Conservation (phyloP, 2,113 vertebrate genomes). For the Gallinago paraguaiae region DNA sequence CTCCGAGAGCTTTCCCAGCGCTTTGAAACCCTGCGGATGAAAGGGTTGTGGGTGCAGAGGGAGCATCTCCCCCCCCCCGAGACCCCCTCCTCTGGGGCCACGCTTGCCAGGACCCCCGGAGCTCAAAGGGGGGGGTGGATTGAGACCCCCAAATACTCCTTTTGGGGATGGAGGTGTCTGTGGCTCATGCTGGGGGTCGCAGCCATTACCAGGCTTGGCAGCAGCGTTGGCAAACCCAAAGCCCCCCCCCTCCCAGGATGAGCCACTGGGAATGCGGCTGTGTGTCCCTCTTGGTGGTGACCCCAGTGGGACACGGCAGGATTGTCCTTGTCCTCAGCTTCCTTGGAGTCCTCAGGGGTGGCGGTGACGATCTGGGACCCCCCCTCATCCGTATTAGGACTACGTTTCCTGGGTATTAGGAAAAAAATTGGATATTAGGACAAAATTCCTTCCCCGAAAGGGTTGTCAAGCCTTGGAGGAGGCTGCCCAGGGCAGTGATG, state of each 20-base stretch:
- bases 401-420: no score
- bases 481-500: background rate
- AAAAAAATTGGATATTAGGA: background rate
- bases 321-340: background rate
- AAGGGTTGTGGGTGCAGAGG: background rate
- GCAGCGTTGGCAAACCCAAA: background rate
- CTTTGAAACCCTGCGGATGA: conserved; percentile 24
- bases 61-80: background rate
- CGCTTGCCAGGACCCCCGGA: fast-evolving
- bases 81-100: background rate
- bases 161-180: background rate
- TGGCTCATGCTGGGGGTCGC: fast-evolving
- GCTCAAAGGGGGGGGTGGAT: fast-evolving
- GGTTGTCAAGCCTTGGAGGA: background rate
- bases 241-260: background rate
- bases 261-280: background rate
- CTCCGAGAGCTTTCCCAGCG: fast-evolving
- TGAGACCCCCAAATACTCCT: background rate
- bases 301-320: fast-evolving
- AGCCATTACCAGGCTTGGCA: background rate
- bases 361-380: background rate
- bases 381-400: no score
- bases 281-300: fast-evolving
- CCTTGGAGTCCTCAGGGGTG: background rate
- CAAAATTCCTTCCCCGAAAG: background rate